Conservation (phyloP, 2,113 vertebrate genomes). For the Halichoerus grypus region DNA sequence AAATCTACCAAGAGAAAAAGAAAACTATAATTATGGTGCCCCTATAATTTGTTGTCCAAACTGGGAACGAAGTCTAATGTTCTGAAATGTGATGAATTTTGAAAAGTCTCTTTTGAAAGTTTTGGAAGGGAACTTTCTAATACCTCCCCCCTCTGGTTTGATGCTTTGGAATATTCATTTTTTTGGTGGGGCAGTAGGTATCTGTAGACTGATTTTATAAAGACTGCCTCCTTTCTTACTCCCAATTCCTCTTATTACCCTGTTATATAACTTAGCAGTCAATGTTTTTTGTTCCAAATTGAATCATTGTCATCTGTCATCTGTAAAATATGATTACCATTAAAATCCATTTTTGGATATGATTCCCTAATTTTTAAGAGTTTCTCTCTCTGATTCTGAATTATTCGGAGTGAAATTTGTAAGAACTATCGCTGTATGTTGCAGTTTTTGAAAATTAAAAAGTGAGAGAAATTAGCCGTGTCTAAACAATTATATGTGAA, state of each 20-base stretch:
- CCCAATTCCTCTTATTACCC: rapidly evolving
- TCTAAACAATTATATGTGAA: not conserved
- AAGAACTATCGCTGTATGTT: not conserved
- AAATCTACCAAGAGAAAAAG: not conserved
- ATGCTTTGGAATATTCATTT: no score
- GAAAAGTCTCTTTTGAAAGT: not conserved
- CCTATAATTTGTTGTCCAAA: not conserved
- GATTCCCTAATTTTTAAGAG: not conserved
- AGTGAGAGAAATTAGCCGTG: not conserved
- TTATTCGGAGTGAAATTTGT: not conserved
- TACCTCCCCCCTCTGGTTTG: not conserved
- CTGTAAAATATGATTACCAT: not conserved
- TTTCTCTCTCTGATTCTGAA: not conserved
- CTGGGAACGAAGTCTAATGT: not conserved
- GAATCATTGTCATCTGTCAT: not conserved
- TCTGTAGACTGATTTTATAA: not conserved
- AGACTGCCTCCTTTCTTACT: not conserved
- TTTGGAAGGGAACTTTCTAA: not conserved
- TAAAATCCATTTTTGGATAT: not conserved
- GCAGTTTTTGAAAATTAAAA: not conserved
- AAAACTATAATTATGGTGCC: rapidly evolving
- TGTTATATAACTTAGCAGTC: rapidly evolving
- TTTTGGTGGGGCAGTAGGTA: not conserved
- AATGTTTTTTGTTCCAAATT: not conserved
- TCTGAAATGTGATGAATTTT: not conserved